Evolutionary conservation across 2,113 vertebrate genomes (phyloP).

Genomic region (Pelecanus crispus): DNA sequence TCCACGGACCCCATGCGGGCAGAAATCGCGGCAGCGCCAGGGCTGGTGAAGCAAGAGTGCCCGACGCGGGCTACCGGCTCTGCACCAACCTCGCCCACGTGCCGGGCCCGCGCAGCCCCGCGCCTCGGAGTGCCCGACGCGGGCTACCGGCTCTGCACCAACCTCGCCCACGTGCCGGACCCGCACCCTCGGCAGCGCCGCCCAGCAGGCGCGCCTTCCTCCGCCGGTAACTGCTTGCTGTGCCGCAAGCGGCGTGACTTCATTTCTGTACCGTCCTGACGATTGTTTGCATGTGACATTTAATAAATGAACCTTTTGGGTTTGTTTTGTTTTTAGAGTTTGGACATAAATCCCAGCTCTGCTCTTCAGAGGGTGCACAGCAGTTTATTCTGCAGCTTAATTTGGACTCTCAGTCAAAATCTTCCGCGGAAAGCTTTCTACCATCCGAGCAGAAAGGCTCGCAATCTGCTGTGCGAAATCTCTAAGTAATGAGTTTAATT

Average conservation of each 20-base stretch:
- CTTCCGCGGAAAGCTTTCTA: neutral
- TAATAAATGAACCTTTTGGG: neutral
- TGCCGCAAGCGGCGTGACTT: neutral
- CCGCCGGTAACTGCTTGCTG: neutral
- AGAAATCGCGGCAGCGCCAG: neutral
- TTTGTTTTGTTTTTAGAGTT: constrained; percentile 23
- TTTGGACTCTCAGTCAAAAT: constrained; percentile 53
- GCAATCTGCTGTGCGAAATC: constrained; percentile 11
- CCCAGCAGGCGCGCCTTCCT: neutral
- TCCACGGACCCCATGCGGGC: accelerated
- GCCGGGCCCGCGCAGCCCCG: accelerated
- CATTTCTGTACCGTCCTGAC: neutral
- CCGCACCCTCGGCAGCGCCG: no score
- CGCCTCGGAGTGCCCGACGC: accelerated
- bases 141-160: accelerated
- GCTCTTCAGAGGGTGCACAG: constrained; percentile 7
- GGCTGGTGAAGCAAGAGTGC: accelerated
- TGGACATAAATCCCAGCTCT: constrained; percentile 37
- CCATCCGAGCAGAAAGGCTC: neutral
- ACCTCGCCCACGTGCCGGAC: accelerated
- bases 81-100: accelerated
- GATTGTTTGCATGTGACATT: neutral
- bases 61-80: accelerated
- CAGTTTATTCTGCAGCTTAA: constrained; percentile 28
- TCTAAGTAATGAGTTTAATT: constrained; percentile 62